A percentile compares a stretch with the other conserved stretches of the same genome.
phyloP scores from a whole-genome alignment of 1,140 invertebrate species.

The Mizuhopecten yessoensis region DNA sequence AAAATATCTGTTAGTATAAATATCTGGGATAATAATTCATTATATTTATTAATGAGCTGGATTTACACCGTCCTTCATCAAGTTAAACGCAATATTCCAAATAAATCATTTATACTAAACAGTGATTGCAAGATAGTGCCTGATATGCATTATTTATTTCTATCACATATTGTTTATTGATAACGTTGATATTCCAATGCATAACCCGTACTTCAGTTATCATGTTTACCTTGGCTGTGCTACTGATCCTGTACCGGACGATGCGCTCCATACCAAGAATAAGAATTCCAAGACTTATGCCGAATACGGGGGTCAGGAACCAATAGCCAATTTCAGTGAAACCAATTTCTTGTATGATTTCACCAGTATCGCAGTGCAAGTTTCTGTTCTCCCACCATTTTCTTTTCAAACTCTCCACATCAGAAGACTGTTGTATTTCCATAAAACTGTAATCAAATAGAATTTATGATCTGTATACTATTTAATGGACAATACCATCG shows the following conservation, averaged over 20 bases:
- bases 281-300: background rate
- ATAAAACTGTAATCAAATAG: background rate
- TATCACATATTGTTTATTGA: too few relatives aligned
- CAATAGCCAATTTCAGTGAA: background rate
- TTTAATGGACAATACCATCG: too few relatives aligned
- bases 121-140: too few relatives aligned
- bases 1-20: too few relatives aligned
- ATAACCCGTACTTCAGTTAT: too few relatives aligned
- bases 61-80: too few relatives aligned
- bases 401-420: background rate
- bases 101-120: too few relatives aligned
- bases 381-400: background rate
- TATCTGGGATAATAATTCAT: too few relatives aligned
- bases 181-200: too few relatives aligned
- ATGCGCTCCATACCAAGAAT: background rate
- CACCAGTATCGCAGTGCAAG: background rate
- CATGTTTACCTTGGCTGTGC: background rate
- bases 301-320: constrained; percentile 1
- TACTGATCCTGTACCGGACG: background rate
- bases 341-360: background rate
- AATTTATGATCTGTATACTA: background rate
- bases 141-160: too few relatives aligned
- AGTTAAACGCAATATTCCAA: too few relatives aligned
- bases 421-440: background rate
- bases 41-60: too few relatives aligned